Percentiles rank a stretch among this genome's conserved stretches.
Conservation (phyloP, 2,113 vertebrate species). For the Pangasianodon hypophthalmus region DNA sequence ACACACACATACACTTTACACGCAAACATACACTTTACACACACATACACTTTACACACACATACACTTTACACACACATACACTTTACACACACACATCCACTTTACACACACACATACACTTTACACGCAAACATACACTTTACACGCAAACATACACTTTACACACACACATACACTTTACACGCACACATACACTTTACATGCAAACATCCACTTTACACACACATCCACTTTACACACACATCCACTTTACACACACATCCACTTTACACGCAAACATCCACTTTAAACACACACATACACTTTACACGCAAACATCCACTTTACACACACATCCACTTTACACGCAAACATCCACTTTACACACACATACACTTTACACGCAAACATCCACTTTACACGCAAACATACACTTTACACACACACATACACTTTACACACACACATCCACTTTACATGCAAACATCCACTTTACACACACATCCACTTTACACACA, state of each 20-base stretch:
- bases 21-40: too few species aligned
- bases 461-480: too few species aligned
- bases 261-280: too few species aligned
- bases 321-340: too few species aligned
- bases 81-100: too few species aligned
- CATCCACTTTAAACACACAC: not conserved
- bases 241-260: not conserved
- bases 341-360: too few species aligned
- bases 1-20: not conserved
- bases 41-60: not conserved
- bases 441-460: not conserved
- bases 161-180: too few species aligned
- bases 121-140: not conserved
- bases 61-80: not conserved
- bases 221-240: not conserved
- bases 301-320: not conserved
- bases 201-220: too few species aligned
- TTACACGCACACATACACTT: not conserved
- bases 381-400: not conserved
- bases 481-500: not conserved
- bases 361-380: not conserved
- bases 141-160: too few species aligned
- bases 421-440: too few species aligned
- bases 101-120: not conserved
- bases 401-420: too few species aligned